Percentiles rank a stretch among this genome's conserved stretches.
These are phyloP conservation scores for Apis dorsata DNA, from an alignment of 1,140 invertebrate genomes.

Conservation along the genomic window DNA sequence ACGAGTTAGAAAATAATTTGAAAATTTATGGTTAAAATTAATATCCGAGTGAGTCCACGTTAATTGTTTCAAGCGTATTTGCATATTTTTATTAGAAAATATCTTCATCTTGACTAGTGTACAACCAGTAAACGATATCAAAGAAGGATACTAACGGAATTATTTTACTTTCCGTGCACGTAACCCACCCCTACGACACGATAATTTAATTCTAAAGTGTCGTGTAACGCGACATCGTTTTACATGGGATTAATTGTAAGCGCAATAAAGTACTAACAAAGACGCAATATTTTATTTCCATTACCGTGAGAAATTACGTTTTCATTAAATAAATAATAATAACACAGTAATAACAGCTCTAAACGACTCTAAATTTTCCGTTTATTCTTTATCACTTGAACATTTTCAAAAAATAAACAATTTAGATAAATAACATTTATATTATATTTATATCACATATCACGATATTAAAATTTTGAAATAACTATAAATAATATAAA, in stretches of 20 bases:
- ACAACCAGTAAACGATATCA: neutral
- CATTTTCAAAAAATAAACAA: no score
- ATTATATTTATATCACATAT: no score
- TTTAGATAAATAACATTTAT: no score
- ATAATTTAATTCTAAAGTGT: neutral
- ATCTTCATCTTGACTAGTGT: neutral
- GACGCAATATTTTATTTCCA: neutral
- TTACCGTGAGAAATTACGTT: no score
- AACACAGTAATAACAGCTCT: no score
- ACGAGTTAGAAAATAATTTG: neutral
- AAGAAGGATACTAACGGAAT: neutral
- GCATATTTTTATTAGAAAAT: neutral
- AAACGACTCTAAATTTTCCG: no score
- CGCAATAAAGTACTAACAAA: neutral
- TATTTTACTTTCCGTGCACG: neutral
- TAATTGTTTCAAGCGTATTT: neutral
- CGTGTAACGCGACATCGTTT: neutral
- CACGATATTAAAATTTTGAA: no score
- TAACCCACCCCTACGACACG: neutral
- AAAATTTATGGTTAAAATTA: neutral
- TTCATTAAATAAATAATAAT: no score
- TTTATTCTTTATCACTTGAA: no score
- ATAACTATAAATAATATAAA: no score
- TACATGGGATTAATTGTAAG: neutral
- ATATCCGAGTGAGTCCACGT: neutral